Percentiles rank a stretch among this genome's conserved stretches.
These are phyloP conservation scores for Sphinx pinastri DNA, from an alignment of 2,888 invertebrate species.

Conservation along the genomic window DNA sequence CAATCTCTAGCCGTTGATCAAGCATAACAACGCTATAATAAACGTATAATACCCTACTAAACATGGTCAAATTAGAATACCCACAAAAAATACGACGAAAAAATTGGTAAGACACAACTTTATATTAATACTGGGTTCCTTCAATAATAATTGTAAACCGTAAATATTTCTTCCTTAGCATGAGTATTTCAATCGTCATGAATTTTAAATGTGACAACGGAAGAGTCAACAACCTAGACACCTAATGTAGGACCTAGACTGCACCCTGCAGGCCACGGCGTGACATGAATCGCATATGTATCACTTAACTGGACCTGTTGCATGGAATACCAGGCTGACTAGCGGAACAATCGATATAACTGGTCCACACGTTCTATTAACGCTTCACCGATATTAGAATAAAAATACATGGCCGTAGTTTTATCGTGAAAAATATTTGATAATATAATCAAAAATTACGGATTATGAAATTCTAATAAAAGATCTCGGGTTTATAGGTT, in stretches of 20 bases:
- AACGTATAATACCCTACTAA: no score
- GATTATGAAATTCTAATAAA: no score
- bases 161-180: no score
- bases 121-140: no score
- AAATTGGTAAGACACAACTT: no score
- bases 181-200: neutral
- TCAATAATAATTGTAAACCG: no score
- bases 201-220: slow-evolving; percentile 1
- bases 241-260: slow-evolving; percentile 17
- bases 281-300: slow-evolving; percentile 49
- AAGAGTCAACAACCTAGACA: slow-evolving; percentile 7
- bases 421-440: no score
- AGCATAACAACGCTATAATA: neutral
- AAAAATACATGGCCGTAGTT: neutral
- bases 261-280: slow-evolving; percentile 12
- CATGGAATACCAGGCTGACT: slow-evolving; percentile 65
- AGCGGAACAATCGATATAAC: slow-evolving; percentile 67
- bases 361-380: slow-evolving; percentile 49
- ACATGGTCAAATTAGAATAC: no score
- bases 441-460: no score
- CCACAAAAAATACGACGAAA: no score
- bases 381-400: neutral
- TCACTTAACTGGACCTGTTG: slow-evolving; percentile 47
- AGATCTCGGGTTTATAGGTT: no score
- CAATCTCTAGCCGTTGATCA: neutral